Base-by-base conservation (phyloP, 2,888 invertebrate genomes). In the Slavum lentiscoides region DNA sequence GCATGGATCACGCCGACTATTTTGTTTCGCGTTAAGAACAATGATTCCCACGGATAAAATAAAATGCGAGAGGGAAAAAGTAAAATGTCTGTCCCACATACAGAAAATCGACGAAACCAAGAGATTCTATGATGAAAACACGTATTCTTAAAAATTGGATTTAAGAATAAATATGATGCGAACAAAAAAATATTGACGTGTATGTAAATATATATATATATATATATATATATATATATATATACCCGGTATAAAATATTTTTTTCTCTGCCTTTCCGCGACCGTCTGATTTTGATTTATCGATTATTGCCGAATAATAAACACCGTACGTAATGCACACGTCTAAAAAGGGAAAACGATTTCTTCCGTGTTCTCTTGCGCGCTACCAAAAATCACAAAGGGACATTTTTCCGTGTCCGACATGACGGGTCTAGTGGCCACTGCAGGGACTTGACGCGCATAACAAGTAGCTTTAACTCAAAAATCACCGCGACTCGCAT, bases 241-340 rank as follows among this genome's bases (percentile, higher is more conserved):
- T 7, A 7, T 43, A 9, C 43, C 3, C 43, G 43, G 6, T 9
- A 43, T 43, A 17, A 55, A 55, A 70, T 37, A 15, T 53, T 61
- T 30, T 69, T 30, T 66, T 67, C 23, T 23, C 23, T 30, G 15
- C 53, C 13, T 49, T 30, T n/a, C 53, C 13, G 39, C 58, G 6
- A 19, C 19, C 19, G 39, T 61, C 75, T 13, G 13, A 74, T 58
- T 67, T n/a, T 75, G 75, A 75, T 67, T 75, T 58, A 67, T 75
- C 58, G 67, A 67, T 75, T 75, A 66, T 67, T 6, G 15, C 23
- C 43, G 58, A 39, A 67, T 75, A 67, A 75, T 75, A 67, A 58
- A 75, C 58, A 58, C 67, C 43, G 7, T 7, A 13, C n/a, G 37
- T 74, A 74, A 74, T 37, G 74, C 64, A 66, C 64, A 67, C 43